phyloP scores from a whole-genome alignment of 2,113 vertebrate species.

The Psophia crepitans region DNA sequence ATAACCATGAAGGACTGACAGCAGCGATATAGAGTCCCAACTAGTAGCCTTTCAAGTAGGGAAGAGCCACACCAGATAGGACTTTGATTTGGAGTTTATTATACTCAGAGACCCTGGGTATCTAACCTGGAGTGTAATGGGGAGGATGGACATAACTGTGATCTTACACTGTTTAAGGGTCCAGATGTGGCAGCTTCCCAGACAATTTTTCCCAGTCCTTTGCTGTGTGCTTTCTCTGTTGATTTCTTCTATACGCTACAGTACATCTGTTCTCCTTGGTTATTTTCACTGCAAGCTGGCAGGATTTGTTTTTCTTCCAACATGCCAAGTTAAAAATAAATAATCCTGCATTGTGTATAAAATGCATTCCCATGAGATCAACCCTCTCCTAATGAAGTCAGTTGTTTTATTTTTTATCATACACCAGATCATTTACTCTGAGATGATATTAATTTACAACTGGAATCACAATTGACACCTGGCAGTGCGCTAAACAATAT shows the following conservation, averaged over 20 bases:
- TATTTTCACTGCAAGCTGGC: constrained; percentile 10
- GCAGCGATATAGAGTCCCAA: not conserved
- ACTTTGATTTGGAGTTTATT: not conserved
- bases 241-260: not conserved
- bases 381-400: not conserved
- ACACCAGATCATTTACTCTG: constrained; percentile 37
- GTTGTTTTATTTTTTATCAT: not conserved
- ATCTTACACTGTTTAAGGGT: not conserved
- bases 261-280: constrained; percentile 8
- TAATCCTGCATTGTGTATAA: not conserved
- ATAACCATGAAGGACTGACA: not conserved
- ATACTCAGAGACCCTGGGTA: not conserved
- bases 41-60: not conserved
- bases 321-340: not conserved
- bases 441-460: constrained; percentile 39
- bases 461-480: constrained; percentile 36
- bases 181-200: not conserved
- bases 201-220: not conserved
- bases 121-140: not conserved
- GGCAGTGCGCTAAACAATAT: constrained; percentile 4
- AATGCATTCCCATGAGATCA: not conserved
- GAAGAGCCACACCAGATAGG: not conserved
- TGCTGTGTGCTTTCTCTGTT: not conserved
- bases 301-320: not conserved
- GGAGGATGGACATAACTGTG: not conserved